These are phyloP conservation scores for Holothuria leucospilota DNA, from an alignment of 53 echinoderm and acorn worm genomes.

Conservation along the genomic window DNA sequence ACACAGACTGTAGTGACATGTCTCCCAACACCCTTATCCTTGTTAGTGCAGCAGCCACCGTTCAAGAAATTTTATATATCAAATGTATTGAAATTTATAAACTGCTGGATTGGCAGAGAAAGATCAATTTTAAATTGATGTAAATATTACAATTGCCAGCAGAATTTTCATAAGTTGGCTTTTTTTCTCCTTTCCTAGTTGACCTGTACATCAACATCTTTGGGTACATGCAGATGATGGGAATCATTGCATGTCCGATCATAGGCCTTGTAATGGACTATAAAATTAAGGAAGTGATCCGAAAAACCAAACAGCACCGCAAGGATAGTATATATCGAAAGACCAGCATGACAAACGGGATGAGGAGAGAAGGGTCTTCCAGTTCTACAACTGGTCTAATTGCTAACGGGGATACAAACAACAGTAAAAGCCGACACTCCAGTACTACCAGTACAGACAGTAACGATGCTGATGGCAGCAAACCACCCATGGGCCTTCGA, in stretches of 20 bases:
- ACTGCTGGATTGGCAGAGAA: too few species aligned
- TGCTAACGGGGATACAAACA: slow-evolving; percentile 20
- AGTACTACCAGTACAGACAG: slow-evolving; percentile 81
- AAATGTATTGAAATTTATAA: too few species aligned
- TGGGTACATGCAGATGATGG: slow-evolving; percentile 94
- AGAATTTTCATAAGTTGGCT: not conserved
- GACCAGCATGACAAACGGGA: slow-evolving; percentile 50
- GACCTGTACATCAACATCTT: slow-evolving; percentile 92
- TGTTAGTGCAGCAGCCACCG: not conserved
- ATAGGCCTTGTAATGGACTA: slow-evolving; percentile 94
- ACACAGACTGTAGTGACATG: too few species aligned
- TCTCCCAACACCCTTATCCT: not conserved
- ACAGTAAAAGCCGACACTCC: slow-evolving; percentile 55
- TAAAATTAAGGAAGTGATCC: slow-evolving; percentile 83
- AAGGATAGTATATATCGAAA: slow-evolving; percentile 55
- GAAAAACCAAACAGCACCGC: slow-evolving; percentile 71
- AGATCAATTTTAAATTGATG: too few species aligned
- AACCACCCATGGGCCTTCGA: slow-evolving; percentile 86
- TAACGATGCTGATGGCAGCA: slow-evolving; percentile 63
- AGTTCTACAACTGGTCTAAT: slow-evolving; percentile 38
- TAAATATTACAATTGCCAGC: too few species aligned
- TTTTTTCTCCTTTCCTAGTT: slow-evolving; percentile 63
- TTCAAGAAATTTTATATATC: not conserved
- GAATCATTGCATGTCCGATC: slow-evolving; percentile 88
- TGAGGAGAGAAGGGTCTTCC: slow-evolving; percentile 29